phyloP scores from a whole-genome alignment of 2,888 invertebrate species.

The Trilocha varians region DNA sequence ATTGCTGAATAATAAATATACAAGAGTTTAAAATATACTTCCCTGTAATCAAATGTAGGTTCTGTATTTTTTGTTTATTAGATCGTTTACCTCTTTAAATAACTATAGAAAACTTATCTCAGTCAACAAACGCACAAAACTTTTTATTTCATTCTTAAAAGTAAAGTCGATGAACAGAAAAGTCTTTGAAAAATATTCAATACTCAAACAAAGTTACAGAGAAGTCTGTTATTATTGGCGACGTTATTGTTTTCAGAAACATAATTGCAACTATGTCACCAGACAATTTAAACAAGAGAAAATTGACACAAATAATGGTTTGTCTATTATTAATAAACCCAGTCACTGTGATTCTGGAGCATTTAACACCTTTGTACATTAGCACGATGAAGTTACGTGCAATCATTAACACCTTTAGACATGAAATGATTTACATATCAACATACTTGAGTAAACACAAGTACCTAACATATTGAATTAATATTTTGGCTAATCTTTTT shows the following conservation, averaged over 20 bases:
- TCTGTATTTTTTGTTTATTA: no score
- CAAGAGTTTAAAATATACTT: no score
- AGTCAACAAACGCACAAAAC: no score
- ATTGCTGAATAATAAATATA: no score
- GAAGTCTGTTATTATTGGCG: background rate
- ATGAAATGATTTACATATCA: background rate
- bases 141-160: no score
- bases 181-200: no score
- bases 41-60: no score
- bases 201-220: background rate
- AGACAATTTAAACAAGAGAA: background rate
- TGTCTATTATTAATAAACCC: background rate
- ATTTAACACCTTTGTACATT: slow-evolving; percentile 24
- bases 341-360: slow-evolving; percentile 12
- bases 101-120: no score
- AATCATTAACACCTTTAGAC: background rate
- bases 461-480: background rate
- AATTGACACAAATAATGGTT: background rate
- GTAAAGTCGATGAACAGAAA: no score
- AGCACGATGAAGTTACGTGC: slow-evolving; percentile 12
- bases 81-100: no score
- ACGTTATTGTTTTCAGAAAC: background rate
- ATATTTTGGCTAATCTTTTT: background rate
- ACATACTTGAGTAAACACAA: background rate
- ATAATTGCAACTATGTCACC: background rate